Evolutionary conservation across 2,113 vertebrate genomes (phyloP).

Genomic region (Ameiurus melas): DNA sequence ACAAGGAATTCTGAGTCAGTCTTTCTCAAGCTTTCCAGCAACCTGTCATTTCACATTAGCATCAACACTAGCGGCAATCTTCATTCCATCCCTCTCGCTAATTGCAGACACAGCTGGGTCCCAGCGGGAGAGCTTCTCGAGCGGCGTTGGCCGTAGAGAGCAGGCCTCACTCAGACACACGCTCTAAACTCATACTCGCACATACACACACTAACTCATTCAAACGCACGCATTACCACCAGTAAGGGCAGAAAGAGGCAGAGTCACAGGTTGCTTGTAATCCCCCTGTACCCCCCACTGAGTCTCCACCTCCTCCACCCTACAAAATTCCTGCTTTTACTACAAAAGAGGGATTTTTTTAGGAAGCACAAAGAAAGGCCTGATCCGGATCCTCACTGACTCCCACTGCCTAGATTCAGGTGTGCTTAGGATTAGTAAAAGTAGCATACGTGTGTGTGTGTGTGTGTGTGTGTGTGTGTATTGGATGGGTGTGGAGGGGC

Average conservation of each 20-base stretch:
- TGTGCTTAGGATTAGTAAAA: constrained; percentile 76
- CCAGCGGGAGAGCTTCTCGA: constrained; percentile 89
- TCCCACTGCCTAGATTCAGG: constrained; percentile 80
- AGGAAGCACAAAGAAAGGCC: constrained; percentile 88
- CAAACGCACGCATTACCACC: constrained; percentile 76
- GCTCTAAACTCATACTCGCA: constrained; percentile 11
- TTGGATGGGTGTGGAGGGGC: constrained; percentile 53
- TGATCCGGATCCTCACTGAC: constrained; percentile 81
- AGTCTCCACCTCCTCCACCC: constrained; percentile 81
- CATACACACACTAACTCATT: constrained; percentile 74
- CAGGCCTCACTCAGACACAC: constrained; percentile 84
- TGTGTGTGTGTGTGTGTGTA: constrained; percentile 39
- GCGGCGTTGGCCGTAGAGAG: constrained; percentile 85
- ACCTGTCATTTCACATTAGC: constrained; percentile 97
- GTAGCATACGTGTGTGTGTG: constrained; percentile 47
- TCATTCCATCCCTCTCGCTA: constrained; percentile 99
- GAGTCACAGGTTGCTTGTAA: constrained; percentile 99
- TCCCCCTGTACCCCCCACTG: constrained; percentile 89
- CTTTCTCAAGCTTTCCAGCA: constrained; percentile 69
- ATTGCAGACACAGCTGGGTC: constrained; percentile 99
- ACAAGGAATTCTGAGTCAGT: constrained; percentile 11
- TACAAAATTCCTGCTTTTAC: constrained; percentile 93
- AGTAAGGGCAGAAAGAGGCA: constrained; percentile 99
- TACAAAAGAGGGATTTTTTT: constrained; percentile 56
- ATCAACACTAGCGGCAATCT: constrained; percentile 96